Evolutionary conservation across 2,113 vertebrate species (phyloP), one percentile per base, ranked within the genome.

Genomic region (Vulpes vulpes): DNA sequence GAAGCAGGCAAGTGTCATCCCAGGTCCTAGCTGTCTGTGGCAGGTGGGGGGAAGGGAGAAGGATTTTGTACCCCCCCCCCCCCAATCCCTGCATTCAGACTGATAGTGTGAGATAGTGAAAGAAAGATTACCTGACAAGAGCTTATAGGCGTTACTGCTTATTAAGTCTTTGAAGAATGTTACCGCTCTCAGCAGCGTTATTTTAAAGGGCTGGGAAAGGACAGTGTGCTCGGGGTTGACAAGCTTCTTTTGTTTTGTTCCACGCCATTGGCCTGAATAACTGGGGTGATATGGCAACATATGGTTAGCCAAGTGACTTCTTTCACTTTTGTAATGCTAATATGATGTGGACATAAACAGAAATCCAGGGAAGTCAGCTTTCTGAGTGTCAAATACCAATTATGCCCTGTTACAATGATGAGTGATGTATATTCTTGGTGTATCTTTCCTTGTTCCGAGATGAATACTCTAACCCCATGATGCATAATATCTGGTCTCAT

Each of bases 141-240:
- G 32, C 83, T 88, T 55, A n/a, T 60, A 27, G 51, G 25, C 2
- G 3, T 32, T 96, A 59, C 17, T 97, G 80, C 83, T 93, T 92
- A 84, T 95, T 92, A 94, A 71, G 86, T 97, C 91, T 95, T 95
- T 96, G 97, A 92, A 79, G 83, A 93, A 80, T 59, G 78, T 94
- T 89, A 17, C 79, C 14, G 76, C 79, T 80, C 88, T 93, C 65
- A 2, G 82, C 53, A 69, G 90, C 89, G 12, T 89, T 89, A 76
- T 90, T 97, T 43, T 84, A 85, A 96, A 59, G 96, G 35, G 78
- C 55, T 81, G 30, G 65, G 85, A 32, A 82, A 92, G 94, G 91
- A 87, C 60, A 89, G 53, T 25, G 35, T 83, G 89, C 32, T 79
- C 7, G 0, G 78, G 81, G 92, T 57, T 78, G 96, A 94, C 91